These are phyloP conservation scores for Polyommatus icarus DNA, from an alignment of 2,888 invertebrate genomes.

Conservation along the genomic window DNA sequence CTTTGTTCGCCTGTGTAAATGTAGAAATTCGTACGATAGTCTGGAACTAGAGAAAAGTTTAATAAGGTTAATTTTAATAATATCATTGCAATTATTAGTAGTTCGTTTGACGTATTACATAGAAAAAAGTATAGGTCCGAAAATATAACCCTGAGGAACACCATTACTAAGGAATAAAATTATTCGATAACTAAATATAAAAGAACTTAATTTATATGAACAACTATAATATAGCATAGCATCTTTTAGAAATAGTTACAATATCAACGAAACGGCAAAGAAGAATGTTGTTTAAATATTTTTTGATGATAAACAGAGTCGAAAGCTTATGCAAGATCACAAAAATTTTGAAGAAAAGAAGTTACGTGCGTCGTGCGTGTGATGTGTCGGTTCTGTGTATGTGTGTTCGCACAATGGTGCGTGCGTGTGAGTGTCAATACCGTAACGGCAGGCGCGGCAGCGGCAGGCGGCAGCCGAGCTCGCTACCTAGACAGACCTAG, in stretches of 20 bases:
- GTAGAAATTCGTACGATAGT: not conserved
- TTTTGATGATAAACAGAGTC: not conserved
- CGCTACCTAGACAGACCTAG: conserved; percentile 79
- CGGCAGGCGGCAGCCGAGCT: conserved; percentile 63
- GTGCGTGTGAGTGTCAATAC: conserved; percentile 64
- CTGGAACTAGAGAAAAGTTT: not conserved
- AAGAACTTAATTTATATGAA: not conserved
- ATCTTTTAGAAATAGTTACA: not conserved
- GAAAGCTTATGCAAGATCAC: not conserved
- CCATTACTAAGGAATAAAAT: not conserved
- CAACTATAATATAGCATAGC: not conserved
- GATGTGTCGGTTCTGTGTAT: conserved; percentile 32
- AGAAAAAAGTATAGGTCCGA: not conserved
- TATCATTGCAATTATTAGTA: not conserved
- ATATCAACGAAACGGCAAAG: not conserved
- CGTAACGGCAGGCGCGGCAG: conserved; percentile 67
- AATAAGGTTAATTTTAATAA: not conserved
- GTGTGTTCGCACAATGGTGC: conserved; percentile 39
- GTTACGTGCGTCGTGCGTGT: conserved; percentile 34
- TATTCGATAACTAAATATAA: not conserved
- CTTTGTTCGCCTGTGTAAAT: not conserved
- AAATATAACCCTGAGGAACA: not conserved
- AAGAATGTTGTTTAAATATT: not conserved
- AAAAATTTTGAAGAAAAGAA: not conserved
- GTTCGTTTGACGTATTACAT: not conserved